Evolutionary conservation across 2,113 vertebrate species (phyloP).

Genomic region (Prinia subflava): DNA sequence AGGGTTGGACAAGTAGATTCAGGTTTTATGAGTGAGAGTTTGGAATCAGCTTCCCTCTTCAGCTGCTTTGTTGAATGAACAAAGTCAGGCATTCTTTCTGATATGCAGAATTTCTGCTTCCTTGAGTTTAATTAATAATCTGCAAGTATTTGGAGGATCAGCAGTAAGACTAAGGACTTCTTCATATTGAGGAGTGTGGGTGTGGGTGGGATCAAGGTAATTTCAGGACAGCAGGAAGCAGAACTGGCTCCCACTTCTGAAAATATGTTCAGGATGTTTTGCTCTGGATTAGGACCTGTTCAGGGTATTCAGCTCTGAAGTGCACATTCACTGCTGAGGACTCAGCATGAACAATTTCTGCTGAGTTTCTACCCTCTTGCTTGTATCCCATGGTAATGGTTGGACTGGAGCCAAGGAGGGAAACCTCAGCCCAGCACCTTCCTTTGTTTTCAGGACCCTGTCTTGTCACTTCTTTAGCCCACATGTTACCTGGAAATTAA

Average conservation of each 20-base stretch:
- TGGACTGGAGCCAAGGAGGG: background rate
- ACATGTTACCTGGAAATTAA: background rate
- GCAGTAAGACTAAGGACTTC: background rate
- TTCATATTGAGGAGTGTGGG: rapidly evolving
- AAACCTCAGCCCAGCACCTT: background rate
- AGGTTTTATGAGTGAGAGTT: background rate
- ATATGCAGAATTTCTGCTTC: background rate
- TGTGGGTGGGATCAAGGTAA: background rate
- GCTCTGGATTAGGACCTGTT: background rate
- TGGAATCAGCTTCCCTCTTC: background rate
- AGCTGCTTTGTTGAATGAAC: background rate
- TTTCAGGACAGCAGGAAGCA: background rate
- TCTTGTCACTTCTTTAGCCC: background rate
- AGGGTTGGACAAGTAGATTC: background rate
- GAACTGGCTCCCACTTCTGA: background rate
- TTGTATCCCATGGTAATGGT: background rate
- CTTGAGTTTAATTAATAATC: background rate
- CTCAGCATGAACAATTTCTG: background rate
- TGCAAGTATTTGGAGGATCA: background rate
- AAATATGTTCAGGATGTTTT: background rate
- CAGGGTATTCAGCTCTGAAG: background rate
- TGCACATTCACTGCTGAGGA: background rate
- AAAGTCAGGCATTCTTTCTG: background rate
- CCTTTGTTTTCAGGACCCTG: background rate
- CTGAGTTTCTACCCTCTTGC: background rate